These are phyloP conservation scores for Hydriomena furcata DNA, from an alignment of 2,888 invertebrate genomes.

Conservation along the genomic window DNA sequence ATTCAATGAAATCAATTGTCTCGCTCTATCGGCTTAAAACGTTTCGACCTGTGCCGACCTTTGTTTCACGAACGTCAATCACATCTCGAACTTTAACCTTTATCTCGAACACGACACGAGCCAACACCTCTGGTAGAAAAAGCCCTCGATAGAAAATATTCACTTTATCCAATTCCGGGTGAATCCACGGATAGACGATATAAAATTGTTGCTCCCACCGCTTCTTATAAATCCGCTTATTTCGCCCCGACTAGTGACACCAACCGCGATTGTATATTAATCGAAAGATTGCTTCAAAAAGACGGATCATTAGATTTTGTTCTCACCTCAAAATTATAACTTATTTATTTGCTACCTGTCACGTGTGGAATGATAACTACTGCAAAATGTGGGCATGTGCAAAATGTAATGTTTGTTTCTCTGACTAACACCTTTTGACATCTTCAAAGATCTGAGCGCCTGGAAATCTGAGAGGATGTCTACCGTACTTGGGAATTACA, in stretches of 20 bases:
- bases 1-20: too few relatives aligned
- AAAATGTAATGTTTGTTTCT: too few relatives aligned
- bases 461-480: too few relatives aligned
- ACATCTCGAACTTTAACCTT: slow-evolving; percentile 7
- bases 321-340: too few relatives aligned
- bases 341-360: too few relatives aligned
- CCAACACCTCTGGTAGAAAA: slow-evolving; percentile 24
- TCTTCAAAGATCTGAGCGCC: too few relatives aligned
- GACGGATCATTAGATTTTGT: neutral
- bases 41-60: too few relatives aligned
- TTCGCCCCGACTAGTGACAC: slow-evolving; percentile 23
- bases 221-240: slow-evolving; percentile 60
- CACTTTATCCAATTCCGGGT: slow-evolving; percentile 54
- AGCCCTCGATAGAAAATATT: slow-evolving; percentile 45
- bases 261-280: slow-evolving; percentile 1
- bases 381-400: too few relatives aligned
- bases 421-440: too few relatives aligned
- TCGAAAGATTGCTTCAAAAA: slow-evolving; percentile 1
- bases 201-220: slow-evolving; percentile 54
- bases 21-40: too few relatives aligned
- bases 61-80: neutral
- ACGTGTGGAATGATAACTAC: too few relatives aligned
- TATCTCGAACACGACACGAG: slow-evolving; percentile 16
- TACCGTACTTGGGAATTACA: too few relatives aligned
- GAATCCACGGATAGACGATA: slow-evolving; percentile 48